phyloP scores from a whole-genome alignment of 2,888 invertebrate species.

The Drosophila longiperda region DNA sequence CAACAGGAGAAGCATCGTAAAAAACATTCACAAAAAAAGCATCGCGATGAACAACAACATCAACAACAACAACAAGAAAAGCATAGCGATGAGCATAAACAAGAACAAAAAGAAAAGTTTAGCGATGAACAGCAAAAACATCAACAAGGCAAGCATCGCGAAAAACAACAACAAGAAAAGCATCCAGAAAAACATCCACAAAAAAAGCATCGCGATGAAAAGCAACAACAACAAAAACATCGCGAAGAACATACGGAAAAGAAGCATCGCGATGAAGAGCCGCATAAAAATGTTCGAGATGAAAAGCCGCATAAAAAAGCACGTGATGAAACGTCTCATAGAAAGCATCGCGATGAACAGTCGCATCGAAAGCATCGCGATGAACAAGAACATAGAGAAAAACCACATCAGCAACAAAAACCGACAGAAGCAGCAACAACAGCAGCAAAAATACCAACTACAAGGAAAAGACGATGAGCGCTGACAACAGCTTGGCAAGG shows the following conservation, averaged over 20 bases:
- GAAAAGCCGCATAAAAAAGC: neutral
- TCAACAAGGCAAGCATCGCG: neutral
- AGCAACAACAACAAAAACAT: neutral
- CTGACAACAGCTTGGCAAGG: conserved; percentile 33
- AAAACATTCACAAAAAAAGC: neutral
- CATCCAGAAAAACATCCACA: conserved; percentile 2
- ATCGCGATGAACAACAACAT: neutral
- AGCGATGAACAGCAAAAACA: neutral
- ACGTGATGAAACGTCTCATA: neutral
- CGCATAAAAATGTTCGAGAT: neutral
- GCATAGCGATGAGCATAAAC: no score
- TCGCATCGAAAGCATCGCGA: conserved; percentile 9
- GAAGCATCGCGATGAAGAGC: neutral
- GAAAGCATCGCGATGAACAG: conserved; percentile 7
- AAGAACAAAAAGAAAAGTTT: no score
- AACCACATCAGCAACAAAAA: conserved; percentile 10
- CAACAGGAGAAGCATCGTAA: neutral
- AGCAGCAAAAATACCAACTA: conserved; percentile 10
- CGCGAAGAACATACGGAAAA: neutral
- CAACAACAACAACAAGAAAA: neutral
- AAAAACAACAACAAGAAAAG: neutral
- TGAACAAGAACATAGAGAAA: neutral
- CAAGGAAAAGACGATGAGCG: conserved; percentile 14
- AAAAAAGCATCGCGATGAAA: neutral
- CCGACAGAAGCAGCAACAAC: conserved; percentile 6